Base-by-base conservation (phyloP, 64 coral and sea anemone species). In the Anthopleura sola region DNA sequence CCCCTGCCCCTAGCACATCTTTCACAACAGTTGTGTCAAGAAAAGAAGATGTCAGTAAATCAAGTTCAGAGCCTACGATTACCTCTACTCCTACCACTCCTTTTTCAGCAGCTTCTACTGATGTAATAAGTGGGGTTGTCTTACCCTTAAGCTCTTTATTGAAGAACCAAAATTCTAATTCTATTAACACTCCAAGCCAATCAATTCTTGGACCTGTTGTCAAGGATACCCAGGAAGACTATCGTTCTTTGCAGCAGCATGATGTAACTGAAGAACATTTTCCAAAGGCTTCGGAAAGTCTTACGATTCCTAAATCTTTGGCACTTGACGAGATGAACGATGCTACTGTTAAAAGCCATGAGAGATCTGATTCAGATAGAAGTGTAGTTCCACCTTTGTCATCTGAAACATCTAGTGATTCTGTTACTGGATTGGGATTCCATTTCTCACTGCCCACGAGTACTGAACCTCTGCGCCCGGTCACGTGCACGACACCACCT, bases 401-500 rank as follows among this genome's bases (percentile, higher is more conserved):
- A 58, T 85, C 86, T 21, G 93, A 95, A 86, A 78, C 86, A 37
- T 75, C 86, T 2, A 95, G 90, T 64, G 90, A 95, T 75, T 95
- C 93, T 39, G 60, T 24, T 28, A 84, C 53, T 5, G 75, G 76
- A 28, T 74, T 68, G 47, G 83, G 49, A 5, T 97, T 92, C 55
- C 90, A 97, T 66, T 97, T 97, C 80, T 97, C 94, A 2, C 56
- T 97, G 10, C 94, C 94, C 21, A 44, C 64, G 20, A 83, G 36
- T 16, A 86, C 81, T 28, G 86, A 95, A 56, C 93, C 90, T 3
- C 80, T 95, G 1, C 89, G 75, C 60, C 93, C 94, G n/a, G 34
- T 75, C 49, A 83, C 60, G n/a, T 97, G 90, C 39, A 84, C 83
- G 21, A 97, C 94, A 38, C 94, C 94, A 62, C 94, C 90, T n/a